Evolutionary conservation across 2,797 vertebrate species (phyloP).

Genomic region (Lycodopsis pacificus): DNA sequence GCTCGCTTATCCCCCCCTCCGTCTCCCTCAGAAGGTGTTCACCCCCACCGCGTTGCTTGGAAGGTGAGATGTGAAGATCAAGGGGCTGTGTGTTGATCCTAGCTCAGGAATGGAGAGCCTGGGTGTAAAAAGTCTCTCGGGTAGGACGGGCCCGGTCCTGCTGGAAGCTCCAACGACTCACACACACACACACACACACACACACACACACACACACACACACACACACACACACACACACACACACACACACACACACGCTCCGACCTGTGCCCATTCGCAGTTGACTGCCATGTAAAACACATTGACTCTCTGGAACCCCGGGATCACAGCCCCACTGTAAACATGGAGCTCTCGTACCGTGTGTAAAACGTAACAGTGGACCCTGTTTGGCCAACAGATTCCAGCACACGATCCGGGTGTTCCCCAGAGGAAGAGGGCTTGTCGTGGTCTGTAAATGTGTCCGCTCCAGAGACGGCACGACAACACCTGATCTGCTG

Average conservation of each 20-base stretch:
- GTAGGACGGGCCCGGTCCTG: conserved; percentile 64
- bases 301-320: conserved; percentile 53
- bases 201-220: conserved; percentile 56
- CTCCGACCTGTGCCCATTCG: conserved; percentile 69
- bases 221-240: conserved; percentile 67
- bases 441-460: conserved; percentile 60
- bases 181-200: conserved; percentile 75
- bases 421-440: conserved; percentile 47
- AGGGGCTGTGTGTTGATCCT: conserved; percentile 77
- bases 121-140: conserved; percentile 75
- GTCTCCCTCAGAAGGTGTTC: conserved; percentile 44
- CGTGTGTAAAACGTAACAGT: conserved; percentile 10
- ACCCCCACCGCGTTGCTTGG: conserved; percentile 48
- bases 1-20: conserved; percentile 33
- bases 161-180: conserved; percentile 69
- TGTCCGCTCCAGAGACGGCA: conserved; percentile 59
- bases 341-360: conserved; percentile 27
- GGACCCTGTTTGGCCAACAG: conserved; percentile 56
- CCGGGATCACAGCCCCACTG: conserved; percentile 28
- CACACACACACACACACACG: conserved; percentile 68
- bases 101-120: conserved; percentile 81
- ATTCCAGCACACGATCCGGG: conserved; percentile 37
- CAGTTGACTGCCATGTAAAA: conserved; percentile 75
- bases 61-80: conserved; percentile 76
- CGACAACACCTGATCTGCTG: conserved; percentile 71